Conservation (phyloP, 64 coral and sea anemone species). For the Porites australiensis region DNA sequence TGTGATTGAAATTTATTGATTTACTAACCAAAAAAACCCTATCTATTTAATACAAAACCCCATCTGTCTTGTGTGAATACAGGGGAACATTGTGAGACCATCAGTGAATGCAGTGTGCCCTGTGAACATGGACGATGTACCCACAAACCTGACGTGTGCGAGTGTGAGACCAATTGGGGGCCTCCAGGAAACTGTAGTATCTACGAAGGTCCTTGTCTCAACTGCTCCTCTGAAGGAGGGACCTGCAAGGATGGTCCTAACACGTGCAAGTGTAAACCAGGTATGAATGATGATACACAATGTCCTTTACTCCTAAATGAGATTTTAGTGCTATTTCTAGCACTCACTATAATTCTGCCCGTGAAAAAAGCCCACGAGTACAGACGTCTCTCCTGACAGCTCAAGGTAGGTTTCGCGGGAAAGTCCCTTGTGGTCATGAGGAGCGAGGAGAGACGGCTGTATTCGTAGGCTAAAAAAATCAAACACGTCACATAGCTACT, state of each 20-base stretch:
- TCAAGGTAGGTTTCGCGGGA: no score
- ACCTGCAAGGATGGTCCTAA: constrained; percentile 74
- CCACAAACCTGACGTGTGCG: constrained; percentile 52
- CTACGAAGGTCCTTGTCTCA: constrained; percentile 70
- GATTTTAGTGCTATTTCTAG: no score
- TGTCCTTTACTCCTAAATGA: neutral
- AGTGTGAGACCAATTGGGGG: constrained; percentile 78
- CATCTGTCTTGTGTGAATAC: neutral
- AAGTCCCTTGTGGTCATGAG: no score
- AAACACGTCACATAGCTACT: no score
- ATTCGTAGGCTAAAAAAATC: no score
- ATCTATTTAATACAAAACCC: neutral
- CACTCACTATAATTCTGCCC: no score
- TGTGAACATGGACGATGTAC: constrained; percentile 79
- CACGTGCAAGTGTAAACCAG: constrained; percentile 85
- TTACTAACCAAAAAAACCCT: no score
- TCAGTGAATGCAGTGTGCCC: constrained; percentile 75
- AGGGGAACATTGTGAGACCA: constrained; percentile 86
- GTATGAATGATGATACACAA: neutral
- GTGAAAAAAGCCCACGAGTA: no score
- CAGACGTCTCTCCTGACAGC: no score
- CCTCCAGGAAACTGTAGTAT: constrained; percentile 50
- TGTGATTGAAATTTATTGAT: neutral
- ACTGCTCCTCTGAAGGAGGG: constrained; percentile 74
- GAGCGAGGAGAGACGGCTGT: no score